phyloP scores from a whole-genome alignment of 2,888 invertebrate genomes.

The Campoletis raptor region DNA sequence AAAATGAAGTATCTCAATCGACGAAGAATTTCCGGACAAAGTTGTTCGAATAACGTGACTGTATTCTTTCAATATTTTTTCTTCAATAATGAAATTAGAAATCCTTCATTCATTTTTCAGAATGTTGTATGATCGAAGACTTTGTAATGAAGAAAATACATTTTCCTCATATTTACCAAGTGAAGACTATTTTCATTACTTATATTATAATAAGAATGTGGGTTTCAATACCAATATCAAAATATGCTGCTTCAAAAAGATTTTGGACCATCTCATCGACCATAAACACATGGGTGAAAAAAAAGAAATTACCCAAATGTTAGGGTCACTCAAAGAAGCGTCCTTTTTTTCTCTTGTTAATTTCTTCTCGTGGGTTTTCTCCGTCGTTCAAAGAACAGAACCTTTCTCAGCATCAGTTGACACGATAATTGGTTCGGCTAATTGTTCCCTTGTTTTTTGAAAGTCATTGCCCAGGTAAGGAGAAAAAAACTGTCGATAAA shows the following conservation, averaged over 20 bases:
- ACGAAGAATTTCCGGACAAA: not conserved
- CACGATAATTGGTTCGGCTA: conserved; percentile 71
- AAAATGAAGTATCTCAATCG: conserved; percentile 50
- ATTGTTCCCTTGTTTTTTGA: conserved; percentile 64
- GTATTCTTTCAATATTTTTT: not conserved
- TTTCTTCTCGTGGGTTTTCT: conserved; percentile 15
- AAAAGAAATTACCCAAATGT: conserved; percentile 13
- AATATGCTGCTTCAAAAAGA: not conserved
- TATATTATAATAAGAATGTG: conserved; percentile 2
- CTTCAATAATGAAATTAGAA: conserved; percentile 11
- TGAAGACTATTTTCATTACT: not conserved
- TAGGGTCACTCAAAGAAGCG: conserved; percentile 11
- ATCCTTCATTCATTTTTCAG: not conserved
- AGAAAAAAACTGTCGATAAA: conserved; percentile 5
- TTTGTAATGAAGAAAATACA: not conserved
- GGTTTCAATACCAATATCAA: not conserved
- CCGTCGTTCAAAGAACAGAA: conserved; percentile 18
- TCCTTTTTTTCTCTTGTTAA: conserved; percentile 30
- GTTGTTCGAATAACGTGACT: not conserved
- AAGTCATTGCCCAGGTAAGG: conserved; percentile 25
- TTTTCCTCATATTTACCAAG: not conserved
- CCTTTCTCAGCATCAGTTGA: conserved; percentile 63
- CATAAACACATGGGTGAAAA: conserved; percentile 17
- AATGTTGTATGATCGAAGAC: too few species aligned
- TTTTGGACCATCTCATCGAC: not conserved